Base-by-base conservation (phyloP, 2,797 vertebrate genomes). In the Cossypha heuglini region DNA sequence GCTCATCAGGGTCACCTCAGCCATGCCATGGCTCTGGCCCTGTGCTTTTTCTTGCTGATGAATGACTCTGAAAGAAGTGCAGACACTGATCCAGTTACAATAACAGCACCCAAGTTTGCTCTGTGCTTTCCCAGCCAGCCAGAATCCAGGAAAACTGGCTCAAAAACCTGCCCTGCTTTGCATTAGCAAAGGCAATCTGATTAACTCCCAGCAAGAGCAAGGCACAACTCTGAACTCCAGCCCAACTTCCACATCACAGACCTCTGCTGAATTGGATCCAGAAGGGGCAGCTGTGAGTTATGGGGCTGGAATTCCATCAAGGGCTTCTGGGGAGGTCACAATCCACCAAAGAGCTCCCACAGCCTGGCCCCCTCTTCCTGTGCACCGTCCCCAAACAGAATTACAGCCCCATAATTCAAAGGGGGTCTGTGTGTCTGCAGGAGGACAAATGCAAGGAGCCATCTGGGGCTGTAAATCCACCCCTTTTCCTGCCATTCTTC, bases 271-370 rank as follows among this genome's bases (percentile, higher is more conserved):
- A 97, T 94, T 92, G 84, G 94, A 93, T 95, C 92, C 96, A 97
- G 93, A 91, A 68, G 91, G 72, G 84, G 86, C 92, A 95, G 81
- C 84, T 96, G 93, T 68, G 86, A 76, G 80, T 97, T 97, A 95
- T 25, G 88, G 93, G 90, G 78, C 84, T 97, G 90, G 96, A 97
- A 97, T 97, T 96, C 91, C 95, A 97, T 90, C 97, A 93, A 76
- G 96, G 84, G 83, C 59, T 97, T 95, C 93, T 97, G 86, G 72
- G 88, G 90, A 97, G 94, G 89, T 88, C 68, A n/a, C 97, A 97
- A 98, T 97, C 90, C 84, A 67, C 11, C 33, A 69, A 76, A 55
- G 10, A 92, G 74, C 55, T 82, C 93, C 69, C 9, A 3, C 33
- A 87, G 10, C 54, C 66, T 72, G 20, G 59, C 67, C 64, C 58